Conservation (phyloP, 2,888 invertebrate species). For the Pilophorus perplexus region DNA sequence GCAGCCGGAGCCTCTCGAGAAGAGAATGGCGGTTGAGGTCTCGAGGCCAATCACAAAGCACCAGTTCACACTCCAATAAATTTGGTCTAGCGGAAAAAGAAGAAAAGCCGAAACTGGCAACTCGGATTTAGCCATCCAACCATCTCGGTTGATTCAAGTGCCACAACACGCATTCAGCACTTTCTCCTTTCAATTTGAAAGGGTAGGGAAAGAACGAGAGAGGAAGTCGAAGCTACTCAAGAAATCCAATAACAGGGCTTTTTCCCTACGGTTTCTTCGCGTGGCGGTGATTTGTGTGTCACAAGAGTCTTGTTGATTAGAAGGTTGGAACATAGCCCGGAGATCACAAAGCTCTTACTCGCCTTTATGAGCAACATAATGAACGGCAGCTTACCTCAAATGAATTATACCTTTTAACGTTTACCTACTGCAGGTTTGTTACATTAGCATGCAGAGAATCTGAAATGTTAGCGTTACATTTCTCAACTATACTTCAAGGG, state of each 20-base stretch:
- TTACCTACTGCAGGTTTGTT: no score
- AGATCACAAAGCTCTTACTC: slow-evolving; percentile 12
- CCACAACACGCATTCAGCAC: slow-evolving; percentile 12
- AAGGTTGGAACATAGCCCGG: slow-evolving; percentile 27
- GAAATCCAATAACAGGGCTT: slow-evolving; percentile 36
- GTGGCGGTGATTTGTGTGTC: slow-evolving; percentile 40
- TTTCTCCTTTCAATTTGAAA: background rate
- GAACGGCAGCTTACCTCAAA: slow-evolving; percentile 8
- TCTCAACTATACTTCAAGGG: no score
- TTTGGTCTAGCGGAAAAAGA: background rate
- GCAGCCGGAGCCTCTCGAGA: background rate
- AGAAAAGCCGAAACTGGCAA: background rate
- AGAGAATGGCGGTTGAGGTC: no score
- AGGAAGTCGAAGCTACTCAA: slow-evolving; percentile 20
- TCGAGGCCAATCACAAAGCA: slow-evolving; percentile 8
- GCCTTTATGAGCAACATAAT: slow-evolving; percentile 33
- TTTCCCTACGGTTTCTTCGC: slow-evolving; percentile 21
- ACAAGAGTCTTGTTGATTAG: slow-evolving; percentile 34
- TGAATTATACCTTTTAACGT: background rate
- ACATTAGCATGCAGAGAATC: no score
- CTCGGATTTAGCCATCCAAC: no score
- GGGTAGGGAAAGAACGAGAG: background rate
- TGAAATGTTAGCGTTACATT: no score
- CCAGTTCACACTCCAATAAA: slow-evolving; percentile 13
- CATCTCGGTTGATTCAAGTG: slow-evolving; percentile 15